phyloP scores from a whole-genome alignment of 2,797 vertebrate genomes.

The Tenualosa thibaudeaui region DNA sequence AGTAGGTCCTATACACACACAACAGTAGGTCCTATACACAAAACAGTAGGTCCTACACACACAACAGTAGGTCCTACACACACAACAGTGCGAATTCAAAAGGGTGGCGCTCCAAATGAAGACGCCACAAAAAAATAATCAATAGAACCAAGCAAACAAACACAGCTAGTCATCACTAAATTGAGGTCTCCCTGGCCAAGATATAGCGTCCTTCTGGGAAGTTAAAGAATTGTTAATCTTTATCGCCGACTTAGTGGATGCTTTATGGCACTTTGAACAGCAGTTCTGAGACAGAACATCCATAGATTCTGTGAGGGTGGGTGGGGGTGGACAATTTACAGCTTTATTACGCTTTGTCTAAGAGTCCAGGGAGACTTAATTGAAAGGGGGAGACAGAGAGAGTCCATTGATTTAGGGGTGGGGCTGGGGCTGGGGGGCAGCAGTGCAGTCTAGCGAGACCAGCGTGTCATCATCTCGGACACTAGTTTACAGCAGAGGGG shows the following conservation, averaged over 20 bases:
- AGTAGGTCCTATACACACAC: background rate
- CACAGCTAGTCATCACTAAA: slow-evolving; percentile 71
- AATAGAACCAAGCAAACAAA: slow-evolving; percentile 72
- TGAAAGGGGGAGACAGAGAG: slow-evolving; percentile 71
- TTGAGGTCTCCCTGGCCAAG: slow-evolving; percentile 70
- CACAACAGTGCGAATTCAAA: background rate
- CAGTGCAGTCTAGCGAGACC: slow-evolving; percentile 46
- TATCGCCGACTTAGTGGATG: slow-evolving; percentile 77
- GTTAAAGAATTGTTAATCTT: slow-evolving; percentile 81
- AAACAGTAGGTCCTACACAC: background rate
- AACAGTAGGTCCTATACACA: too few species aligned
- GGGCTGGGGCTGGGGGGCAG: slow-evolving; percentile 14
- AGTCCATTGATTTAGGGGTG: slow-evolving; percentile 46
- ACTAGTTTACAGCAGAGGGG: slow-evolving; percentile 70
- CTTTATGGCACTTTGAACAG: slow-evolving; percentile 77
- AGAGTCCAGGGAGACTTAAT: slow-evolving; percentile 75
- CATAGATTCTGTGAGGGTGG: slow-evolving; percentile 56
- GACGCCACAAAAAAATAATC: slow-evolving; percentile 53
- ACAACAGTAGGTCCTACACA: background rate
- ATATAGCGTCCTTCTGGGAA: slow-evolving; percentile 70
- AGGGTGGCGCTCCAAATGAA: background rate
- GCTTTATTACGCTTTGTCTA: slow-evolving; percentile 81
- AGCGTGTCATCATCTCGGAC: slow-evolving; percentile 64
- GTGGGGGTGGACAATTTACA: slow-evolving; percentile 65
- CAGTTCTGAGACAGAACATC: slow-evolving; percentile 74